Evolutionary conservation across 1,140 invertebrate genomes (phyloP), one percentile per base, ranked within the genome.

Genomic region (Zaprionus tsacasi): DNA sequence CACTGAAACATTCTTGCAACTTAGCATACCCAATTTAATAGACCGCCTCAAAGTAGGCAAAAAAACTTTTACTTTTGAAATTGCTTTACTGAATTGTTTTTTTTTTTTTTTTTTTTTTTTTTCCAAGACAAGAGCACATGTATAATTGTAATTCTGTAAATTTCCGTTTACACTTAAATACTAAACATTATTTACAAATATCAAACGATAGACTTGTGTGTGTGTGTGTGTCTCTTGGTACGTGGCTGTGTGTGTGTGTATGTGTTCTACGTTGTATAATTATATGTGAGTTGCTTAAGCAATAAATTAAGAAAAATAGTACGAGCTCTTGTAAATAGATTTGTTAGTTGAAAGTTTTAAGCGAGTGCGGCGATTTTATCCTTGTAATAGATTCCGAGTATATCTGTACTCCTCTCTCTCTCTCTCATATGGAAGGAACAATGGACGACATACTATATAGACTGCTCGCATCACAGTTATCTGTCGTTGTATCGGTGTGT

Each of bases 181-280:
- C 83, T 88, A 83, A 76, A 67, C 68, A 82, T 71, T 87, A 87
- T 87, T 59, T 87, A 87, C 82, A 87, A 87, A 88, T 87, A 89
- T 87, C 60, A 10, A 54, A 81, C 54, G 63, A 58, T 79, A 64
- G 57, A 65, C 38, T 61, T 55, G 6, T 61, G 38, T 50, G 5
- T 60, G 54, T 33, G 63, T 69, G 5, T 60, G 54, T 33, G 63
- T 69, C 59, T 68, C 21, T 63, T 30, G 50, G 66, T 56, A 36
- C 64, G 68, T 65, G 27, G 35, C 30, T 50, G 36, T 27, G 13
- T 60, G 1, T 69, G 57, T 56, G 59, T 67, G 15, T 70, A 59
- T 54, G 35, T 55, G 48, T 55, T 50, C 54, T 67, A 58, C 38
- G 52, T 61, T 54, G 27, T 69, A 55, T 56, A 45, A 56, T 36